Evolutionary conservation across 2,797 vertebrate genomes (phyloP).

Genomic region (Ispidina lecontei): DNA sequence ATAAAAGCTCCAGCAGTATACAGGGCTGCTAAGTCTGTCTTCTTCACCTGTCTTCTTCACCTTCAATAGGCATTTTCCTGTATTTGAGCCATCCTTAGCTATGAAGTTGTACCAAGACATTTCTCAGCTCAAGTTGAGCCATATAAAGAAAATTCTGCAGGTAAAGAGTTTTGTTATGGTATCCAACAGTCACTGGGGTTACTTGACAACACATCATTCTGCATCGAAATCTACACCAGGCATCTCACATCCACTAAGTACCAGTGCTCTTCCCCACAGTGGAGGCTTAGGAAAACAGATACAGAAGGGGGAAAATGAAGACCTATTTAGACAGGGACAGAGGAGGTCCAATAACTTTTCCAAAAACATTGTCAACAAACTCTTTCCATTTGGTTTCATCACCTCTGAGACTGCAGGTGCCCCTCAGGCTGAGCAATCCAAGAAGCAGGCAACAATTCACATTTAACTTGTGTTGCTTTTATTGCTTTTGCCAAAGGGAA

Average conservation of each 20-base stretch:
- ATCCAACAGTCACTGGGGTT: not conserved
- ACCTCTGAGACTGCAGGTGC: not conserved
- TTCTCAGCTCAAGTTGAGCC: not conserved
- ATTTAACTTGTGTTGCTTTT: not conserved
- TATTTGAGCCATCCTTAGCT: not conserved
- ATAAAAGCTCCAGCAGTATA: not conserved
- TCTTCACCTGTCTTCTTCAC: not conserved
- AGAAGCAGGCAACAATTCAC: not conserved
- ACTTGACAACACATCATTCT: accelerated
- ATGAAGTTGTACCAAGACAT: not conserved
- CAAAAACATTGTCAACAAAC: not conserved
- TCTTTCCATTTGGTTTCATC: not conserved
- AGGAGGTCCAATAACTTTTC: not conserved
- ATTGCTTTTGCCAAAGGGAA: not conserved
- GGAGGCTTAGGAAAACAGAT: not conserved
- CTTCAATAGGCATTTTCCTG: not conserved
- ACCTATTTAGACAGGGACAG: not conserved
- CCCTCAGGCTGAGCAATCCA: not conserved
- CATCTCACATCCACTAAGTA: not conserved
- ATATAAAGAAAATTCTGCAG: not conserved
- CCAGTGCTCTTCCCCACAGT: not conserved
- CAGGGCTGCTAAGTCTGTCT: not conserved
- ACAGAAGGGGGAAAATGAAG: not conserved
- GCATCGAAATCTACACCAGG: not conserved
- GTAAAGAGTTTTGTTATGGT: not conserved